Percentiles rank a stretch among this genome's conserved stretches.
phyloP scores from a whole-genome alignment of 2,888 invertebrate species.

The Parnassius smintheus region DNA sequence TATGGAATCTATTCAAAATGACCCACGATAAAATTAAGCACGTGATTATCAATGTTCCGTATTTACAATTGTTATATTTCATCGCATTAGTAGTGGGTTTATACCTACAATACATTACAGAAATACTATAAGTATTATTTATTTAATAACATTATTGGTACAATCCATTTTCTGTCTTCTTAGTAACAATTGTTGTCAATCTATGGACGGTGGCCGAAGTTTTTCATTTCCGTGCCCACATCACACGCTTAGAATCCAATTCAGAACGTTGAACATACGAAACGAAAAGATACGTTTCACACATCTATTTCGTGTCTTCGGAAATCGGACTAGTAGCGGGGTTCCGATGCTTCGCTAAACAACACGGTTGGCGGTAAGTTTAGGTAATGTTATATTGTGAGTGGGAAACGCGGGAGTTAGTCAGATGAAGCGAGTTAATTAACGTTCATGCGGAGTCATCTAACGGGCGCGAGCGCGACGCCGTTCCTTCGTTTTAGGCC shows the following conservation, averaged over 20 bases:
- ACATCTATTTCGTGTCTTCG: background rate
- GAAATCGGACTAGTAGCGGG: background rate
- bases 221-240: slow-evolving; percentile 66
- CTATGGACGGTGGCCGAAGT: slow-evolving; percentile 55
- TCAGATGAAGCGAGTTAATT: slow-evolving; percentile 61
- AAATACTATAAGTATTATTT: too few relatives aligned
- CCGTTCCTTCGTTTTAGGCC: slow-evolving; percentile 43
- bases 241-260: slow-evolving; percentile 61
- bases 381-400: slow-evolving; percentile 13
- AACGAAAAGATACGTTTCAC: slow-evolving; percentile 27
- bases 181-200: slow-evolving; percentile 27
- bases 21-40: too few relatives aligned
- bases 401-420: slow-evolving; percentile 32
- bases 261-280: slow-evolving; percentile 54
- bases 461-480: slow-evolving; percentile 40
- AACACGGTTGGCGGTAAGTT: slow-evolving; percentile 2
- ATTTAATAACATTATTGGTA: slow-evolving; percentile 21
- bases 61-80: too few relatives aligned
- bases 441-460: slow-evolving; percentile 64
- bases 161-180: slow-evolving; percentile 30
- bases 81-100: too few relatives aligned
- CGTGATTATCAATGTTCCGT: too few relatives aligned
- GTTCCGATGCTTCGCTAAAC: background rate
- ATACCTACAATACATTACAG: too few relatives aligned
- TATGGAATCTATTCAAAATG: too few relatives aligned